Evolutionary conservation across 2,797 vertebrate species (phyloP), one percentile per base, ranked within the genome.

Genomic region (Triplophysa yarkandensis): DNA sequence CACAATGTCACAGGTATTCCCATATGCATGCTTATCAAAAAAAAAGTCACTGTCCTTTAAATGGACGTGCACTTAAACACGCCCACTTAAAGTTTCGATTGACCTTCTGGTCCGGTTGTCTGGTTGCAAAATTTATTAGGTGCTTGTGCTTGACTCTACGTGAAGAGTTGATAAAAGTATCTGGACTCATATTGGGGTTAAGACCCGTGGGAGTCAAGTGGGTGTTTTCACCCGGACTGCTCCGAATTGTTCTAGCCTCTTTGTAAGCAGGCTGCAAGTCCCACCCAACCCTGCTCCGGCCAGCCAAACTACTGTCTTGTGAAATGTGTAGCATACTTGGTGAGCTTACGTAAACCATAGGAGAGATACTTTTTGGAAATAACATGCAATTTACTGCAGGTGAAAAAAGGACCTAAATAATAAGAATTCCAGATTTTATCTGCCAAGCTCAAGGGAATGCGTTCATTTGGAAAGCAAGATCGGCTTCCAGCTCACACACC

Each of bases 361-460:
- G 76, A 81, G 81, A 81, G 67, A 72, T 73, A 54, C 36, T 77
- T 85, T 80, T 80, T 80, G 74, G 77, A 81, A 84, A 83, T 71
- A 80, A 76, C 76, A 83, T 57, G 28, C 65, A 66, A 77, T 78
- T 79, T 81, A 71, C 50, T 71, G 76, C 50, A 69, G 76, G 52
- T 70, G 58, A 75, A 58, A 79, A 58, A 68, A 69, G 28, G 36
- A 54, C 55, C 17, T 73, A 66, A 70, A 77, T 77, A 67, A 72
- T 68, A 41, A 81, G 44, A 74, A 83, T 80, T 84, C 77, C 74
- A 71, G 80, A 83, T 79, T 80, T 68, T 2, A 74, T 82, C 77
- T 67, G 73, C 72, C 62, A 76, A 65, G 54, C 60, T 75, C 48
- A n/a, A 63, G 78, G 77, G 77, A 79, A 77, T 60, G 55, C 64